phyloP scores from a whole-genome alignment of 2,797 vertebrate species.

The Channallabes apus region DNA sequence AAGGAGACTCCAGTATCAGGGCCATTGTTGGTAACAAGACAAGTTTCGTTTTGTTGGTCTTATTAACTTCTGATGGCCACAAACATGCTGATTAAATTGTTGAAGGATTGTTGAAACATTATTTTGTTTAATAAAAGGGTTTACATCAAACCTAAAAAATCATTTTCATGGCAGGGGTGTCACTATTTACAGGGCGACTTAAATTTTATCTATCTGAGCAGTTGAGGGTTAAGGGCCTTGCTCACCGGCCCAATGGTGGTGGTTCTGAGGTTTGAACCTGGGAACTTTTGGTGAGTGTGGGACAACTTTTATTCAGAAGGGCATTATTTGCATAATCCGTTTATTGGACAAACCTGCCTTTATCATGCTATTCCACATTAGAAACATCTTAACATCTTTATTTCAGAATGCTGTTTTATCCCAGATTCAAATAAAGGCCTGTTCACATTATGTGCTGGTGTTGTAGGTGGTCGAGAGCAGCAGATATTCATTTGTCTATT shows the following conservation, averaged over 20 bases:
- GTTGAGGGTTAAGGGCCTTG: too few relatives aligned
- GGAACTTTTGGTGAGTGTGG: too few relatives aligned
- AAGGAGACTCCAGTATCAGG: background rate
- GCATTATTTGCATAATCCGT: constrained; percentile 21
- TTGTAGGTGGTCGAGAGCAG: background rate
- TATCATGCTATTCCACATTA: background rate
- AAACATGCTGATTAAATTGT: background rate
- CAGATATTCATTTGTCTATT: constrained; percentile 11
- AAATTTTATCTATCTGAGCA: too few relatives aligned
- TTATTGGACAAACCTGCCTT: constrained; percentile 7
- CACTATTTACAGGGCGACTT: too few relatives aligned
- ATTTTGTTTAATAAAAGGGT: background rate
- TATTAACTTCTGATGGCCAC: background rate
- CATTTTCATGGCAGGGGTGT: background rate
- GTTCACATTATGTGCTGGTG: constrained; percentile 12
- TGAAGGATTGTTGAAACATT: too few relatives aligned
- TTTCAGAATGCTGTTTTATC: constrained; percentile 35
- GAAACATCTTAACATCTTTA: constrained; percentile 1
- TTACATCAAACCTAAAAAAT: background rate
- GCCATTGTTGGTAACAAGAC: background rate
- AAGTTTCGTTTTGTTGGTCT: background rate
- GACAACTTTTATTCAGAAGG: background rate
- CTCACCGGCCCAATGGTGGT: too few relatives aligned
- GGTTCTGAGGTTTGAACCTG: too few relatives aligned
- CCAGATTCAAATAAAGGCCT: constrained; percentile 31